phyloP scores from a whole-genome alignment of 1,140 invertebrate genomes.

The Apocrypta bakeri region DNA sequence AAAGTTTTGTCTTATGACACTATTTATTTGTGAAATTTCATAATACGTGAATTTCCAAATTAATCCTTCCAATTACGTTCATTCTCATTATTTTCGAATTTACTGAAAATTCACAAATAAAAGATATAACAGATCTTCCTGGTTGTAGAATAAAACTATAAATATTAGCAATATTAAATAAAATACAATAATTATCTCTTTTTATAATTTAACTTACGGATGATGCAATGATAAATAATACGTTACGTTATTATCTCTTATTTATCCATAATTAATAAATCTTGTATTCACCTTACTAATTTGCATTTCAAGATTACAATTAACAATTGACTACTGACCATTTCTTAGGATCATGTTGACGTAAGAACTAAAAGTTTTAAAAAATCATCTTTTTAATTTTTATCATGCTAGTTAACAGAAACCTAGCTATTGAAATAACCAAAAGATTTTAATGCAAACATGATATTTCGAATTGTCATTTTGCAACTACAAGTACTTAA shows the following conservation, averaged over 20 bases:
- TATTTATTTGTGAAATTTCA: constrained; percentile 1
- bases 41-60: not conserved
- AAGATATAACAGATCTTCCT: not conserved
- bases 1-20: not conserved
- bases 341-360: not conserved
- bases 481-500: not conserved
- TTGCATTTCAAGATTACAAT: not conserved
- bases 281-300: not conserved
- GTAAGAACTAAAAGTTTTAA: not conserved
- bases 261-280: too few species aligned
- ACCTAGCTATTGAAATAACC: not conserved
- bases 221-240: not conserved
- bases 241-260: too few species aligned
- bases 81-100: not conserved
- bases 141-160: constrained; percentile 33
- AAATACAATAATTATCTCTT: not conserved
- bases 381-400: not conserved
- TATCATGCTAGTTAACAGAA: not conserved
- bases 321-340: not conserved
- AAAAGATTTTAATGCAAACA: not conserved
- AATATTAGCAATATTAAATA: not conserved
- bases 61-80: not conserved
- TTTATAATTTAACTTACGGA: not conserved
- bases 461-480: not conserved
- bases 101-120: not conserved